These are phyloP conservation scores for Wasmannia auropunctata DNA, from an alignment of 1,140 invertebrate species.

Conservation along the genomic window DNA sequence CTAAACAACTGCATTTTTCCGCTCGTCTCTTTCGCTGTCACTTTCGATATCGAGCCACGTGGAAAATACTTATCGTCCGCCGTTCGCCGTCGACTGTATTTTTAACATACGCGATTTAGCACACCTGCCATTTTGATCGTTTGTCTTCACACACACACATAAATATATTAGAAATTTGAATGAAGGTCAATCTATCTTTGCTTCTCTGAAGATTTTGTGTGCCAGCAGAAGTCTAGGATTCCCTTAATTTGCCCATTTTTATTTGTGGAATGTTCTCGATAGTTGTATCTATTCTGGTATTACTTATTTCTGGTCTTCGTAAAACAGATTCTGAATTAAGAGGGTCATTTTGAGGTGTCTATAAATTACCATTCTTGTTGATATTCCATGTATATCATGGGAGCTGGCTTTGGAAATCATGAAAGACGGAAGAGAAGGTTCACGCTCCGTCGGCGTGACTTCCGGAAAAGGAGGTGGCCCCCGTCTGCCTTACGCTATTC, in stretches of 20 bases:
- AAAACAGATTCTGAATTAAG: background rate
- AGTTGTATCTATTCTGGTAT: background rate
- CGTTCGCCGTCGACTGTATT: background rate
- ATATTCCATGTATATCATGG: slow-evolving; percentile 36
- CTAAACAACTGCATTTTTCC: background rate
- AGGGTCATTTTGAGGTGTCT: background rate
- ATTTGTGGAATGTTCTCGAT: background rate
- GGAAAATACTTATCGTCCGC: slow-evolving; percentile 8
- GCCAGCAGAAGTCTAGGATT: background rate
- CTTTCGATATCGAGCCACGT: slow-evolving; percentile 7
- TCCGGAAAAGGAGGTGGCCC: slow-evolving; percentile 48
- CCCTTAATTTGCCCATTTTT: background rate
- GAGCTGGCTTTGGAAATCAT: slow-evolving; percentile 23
- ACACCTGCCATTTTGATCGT: background rate
- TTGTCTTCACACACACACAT: background rate
- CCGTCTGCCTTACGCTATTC: slow-evolving; percentile 34
- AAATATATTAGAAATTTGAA: background rate
- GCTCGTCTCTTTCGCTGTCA: background rate
- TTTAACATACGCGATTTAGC: background rate
- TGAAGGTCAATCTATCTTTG: background rate
- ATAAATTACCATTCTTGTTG: slow-evolving; percentile 3
- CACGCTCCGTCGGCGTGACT: slow-evolving; percentile 55
- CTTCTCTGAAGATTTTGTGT: background rate
- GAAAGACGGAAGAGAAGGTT: slow-evolving; percentile 55
- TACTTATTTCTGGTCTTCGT: background rate